phyloP scores from a whole-genome alignment of 2,888 invertebrate species.

The Lagria hirta region DNA sequence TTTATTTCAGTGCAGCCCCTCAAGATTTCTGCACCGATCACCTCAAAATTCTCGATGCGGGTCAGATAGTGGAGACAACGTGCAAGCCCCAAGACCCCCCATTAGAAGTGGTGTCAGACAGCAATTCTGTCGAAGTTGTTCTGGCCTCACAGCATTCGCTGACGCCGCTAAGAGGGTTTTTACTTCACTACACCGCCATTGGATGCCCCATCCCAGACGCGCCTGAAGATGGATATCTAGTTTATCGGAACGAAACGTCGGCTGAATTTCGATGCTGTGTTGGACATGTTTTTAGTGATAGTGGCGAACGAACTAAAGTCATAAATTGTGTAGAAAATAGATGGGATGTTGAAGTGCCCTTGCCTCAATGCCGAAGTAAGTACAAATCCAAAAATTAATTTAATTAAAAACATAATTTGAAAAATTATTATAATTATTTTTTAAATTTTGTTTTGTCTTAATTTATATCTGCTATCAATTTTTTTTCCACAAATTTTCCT shows the following conservation, averaged over 20 bases:
- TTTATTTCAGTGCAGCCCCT: conserved; percentile 28
- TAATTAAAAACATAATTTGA: conserved; percentile 4
- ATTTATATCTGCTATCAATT: too few relatives aligned
- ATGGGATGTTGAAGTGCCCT: conserved; percentile 66
- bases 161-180: conserved; percentile 63
- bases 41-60: conserved; percentile 57
- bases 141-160: conserved; percentile 36
- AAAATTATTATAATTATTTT: neutral
- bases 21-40: conserved; percentile 57
- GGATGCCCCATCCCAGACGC: conserved; percentile 67
- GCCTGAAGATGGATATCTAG: conserved; percentile 69
- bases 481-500: too few relatives aligned
- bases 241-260: conserved; percentile 65
- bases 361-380: conserved; percentile 65
- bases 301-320: conserved; percentile 61
- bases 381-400: conserved; percentile 32
- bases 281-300: conserved; percentile 69
- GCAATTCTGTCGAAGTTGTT: conserved; percentile 53
- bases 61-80: conserved; percentile 56
- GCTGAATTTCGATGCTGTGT: conserved; percentile 71
- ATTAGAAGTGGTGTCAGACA: conserved; percentile 55
- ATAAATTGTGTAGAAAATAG: conserved; percentile 66
- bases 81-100: conserved; percentile 61
- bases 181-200: conserved; percentile 64
- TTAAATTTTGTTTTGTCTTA: too few relatives aligned